Base-by-base conservation (phyloP, 23 tunicate genomes). In the Aplidium turbinatum region DNA sequence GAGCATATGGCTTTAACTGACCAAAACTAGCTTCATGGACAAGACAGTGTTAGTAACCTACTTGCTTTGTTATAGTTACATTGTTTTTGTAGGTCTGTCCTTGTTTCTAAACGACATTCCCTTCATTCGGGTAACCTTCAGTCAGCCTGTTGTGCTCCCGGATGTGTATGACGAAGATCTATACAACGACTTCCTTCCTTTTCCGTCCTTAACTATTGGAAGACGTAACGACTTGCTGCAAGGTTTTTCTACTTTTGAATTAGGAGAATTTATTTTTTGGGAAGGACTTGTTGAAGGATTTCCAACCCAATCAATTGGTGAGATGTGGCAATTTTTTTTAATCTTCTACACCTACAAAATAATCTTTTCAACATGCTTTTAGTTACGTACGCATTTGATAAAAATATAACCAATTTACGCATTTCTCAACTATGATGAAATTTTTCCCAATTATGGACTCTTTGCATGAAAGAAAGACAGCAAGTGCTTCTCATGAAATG, bases 231-330 rank as follows among this genome's bases (percentile, higher is more conserved):
- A 68, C 29, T 36, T 58, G 67, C 58, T 42, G 33, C 39, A 32
- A 31, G 75, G 78, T 25, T 88, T 78, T 53, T 30, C 58, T 39
- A 11, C 67, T 0, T 68, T 88, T 62, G 38, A 35, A 48, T 48
- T 88, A 18, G 77, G 39, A 25, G 87, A 88, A 26, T 30, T 88
- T 1, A 48, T 68, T 25, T 81, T 50, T 47, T 88, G 96, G 96
- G 79, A 81, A n/a, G 75, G 75, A 6, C 22, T 58, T 46, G 96
- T 75, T 0, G 56, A 76, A 35, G 96, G 94, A 63, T 40, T 53
- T 7, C 81, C 94, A 11, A 74, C 53, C 62, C 46, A 4, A 22
- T 34, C 71, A 4, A 25, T 87, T 31, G 86, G 94, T 87, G 38
- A 78, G 67, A 7, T n/a, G n/a, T n/a, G n/a, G n/a, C n/a, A n/a